Evolutionary conservation across 92 coral and sea anemone species (phyloP), one percentile per base, ranked within the genome.

Genomic region (Isaurus tuberculatus): DNA sequence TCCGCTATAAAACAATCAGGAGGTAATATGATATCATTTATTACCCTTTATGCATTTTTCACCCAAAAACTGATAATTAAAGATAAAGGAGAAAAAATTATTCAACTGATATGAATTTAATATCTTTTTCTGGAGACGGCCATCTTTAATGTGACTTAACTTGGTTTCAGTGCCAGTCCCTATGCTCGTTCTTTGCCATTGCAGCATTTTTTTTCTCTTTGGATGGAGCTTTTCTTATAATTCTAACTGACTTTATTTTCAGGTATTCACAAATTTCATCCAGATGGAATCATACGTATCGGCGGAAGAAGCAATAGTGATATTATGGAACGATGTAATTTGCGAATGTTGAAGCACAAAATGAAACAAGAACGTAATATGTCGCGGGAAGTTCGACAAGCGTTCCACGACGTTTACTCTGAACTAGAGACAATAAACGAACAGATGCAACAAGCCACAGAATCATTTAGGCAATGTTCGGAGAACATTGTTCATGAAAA

Each of bases 301-400:
- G 99, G 99, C 8, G 98, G 98, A 63, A 84, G 99, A 71, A 94
- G 99, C 78, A 90, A 86, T 53, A 96, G 99, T 31, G 97, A 92
- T 66, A 46, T 53, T 29, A 75, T 96, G 90, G 65, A 90, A 68
- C 80, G 81, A 10, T 94, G 91, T 67, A 89, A 89, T 46, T 87
- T 96, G 16, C 72, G 85, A 8, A 91, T 90, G 13, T 57, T 92
- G 4, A 96, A 94, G 80, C 87, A 92, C 29, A 58, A 85, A 49
- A 85, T 86, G 91, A 89, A 88, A 55, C 27, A 89, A 85, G 87
- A 85, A 1, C 86, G 86, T 25, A 22, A 71, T 19, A 89, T 73
- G 10, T 94, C 97, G 2, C 43, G 89, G 30, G 92, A 93, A 44
- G 87, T 93, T 20, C 83, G 97, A 3, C 75, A 86, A 8, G 92